Evolutionary conservation across 2,888 invertebrate species (phyloP).

Genomic region (Melanotus villosus): DNA sequence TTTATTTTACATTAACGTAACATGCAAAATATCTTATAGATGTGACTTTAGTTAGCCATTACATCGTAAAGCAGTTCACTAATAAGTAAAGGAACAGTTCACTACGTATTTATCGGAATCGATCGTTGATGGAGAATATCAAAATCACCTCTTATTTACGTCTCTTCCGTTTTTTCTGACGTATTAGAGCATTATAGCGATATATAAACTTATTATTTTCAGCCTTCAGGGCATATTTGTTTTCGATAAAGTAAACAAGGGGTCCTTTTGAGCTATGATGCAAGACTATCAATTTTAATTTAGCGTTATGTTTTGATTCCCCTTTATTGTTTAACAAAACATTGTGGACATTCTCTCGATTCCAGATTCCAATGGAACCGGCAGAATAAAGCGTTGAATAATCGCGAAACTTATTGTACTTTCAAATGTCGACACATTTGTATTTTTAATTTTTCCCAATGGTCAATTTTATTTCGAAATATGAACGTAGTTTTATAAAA

Average conservation of each 20-base stretch:
- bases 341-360: not conserved
- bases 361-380: not conserved
- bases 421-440: not conserved
- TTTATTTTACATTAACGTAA: too few relatives aligned
- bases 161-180: not conserved
- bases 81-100: too few relatives aligned
- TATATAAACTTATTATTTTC: slow-evolving; percentile 19
- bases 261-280: not conserved
- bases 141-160: too few relatives aligned
- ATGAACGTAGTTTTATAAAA: not conserved
- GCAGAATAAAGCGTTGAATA: not conserved
- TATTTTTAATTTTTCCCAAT: not conserved
- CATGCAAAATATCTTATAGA: too few relatives aligned
- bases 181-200: slow-evolving; percentile 7
- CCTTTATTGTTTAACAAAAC: slow-evolving; percentile 12
- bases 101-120: too few relatives aligned
- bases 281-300: slow-evolving; percentile 20
- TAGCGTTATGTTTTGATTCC: slow-evolving; percentile 9
- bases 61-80: too few relatives aligned
- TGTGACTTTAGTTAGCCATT: too few relatives aligned
- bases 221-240: not conserved
- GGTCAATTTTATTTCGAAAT: not conserved
- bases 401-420: not conserved
- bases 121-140: too few relatives aligned
- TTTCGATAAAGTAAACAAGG: slow-evolving; percentile 14